Conservation (phyloP, 2,113 vertebrate genomes). For the Sterna hirundo region DNA sequence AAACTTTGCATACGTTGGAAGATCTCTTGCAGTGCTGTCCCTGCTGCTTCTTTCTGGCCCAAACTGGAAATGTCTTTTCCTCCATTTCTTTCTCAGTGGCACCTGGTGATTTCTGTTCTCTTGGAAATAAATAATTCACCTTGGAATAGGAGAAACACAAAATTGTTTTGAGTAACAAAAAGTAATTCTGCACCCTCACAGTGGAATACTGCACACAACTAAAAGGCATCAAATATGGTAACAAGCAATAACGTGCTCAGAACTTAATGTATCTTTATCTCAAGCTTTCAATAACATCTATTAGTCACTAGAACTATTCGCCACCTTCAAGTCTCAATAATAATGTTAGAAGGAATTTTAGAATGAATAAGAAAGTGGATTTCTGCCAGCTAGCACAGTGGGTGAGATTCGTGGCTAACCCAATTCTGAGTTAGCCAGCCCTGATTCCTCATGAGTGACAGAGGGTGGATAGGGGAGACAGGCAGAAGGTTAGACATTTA, state of each 20-base stretch:
- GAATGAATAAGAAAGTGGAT: not conserved
- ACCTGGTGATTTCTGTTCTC: not conserved
- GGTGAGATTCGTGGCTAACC: not conserved
- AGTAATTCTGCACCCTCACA: not conserved
- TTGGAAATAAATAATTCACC: not conserved
- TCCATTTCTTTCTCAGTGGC: not conserved
- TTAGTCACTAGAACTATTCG: not conserved
- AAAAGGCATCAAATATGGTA: not conserved
- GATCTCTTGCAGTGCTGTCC: not conserved
- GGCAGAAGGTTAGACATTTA: not conserved
- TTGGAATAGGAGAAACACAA: not conserved
- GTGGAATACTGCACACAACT: not conserved
- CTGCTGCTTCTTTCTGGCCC: not conserved
- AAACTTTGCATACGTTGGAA: not conserved
- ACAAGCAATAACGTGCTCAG: not conserved
- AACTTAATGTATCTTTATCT: not conserved
- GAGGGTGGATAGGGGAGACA: not conserved
- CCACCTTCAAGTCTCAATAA: rapidly evolving
- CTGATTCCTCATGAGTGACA: not conserved
- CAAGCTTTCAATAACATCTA: not conserved
- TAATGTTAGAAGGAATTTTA: not conserved
- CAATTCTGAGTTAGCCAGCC: not conserved
- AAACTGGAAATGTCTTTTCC: not conserved
- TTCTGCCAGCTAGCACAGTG: not conserved
- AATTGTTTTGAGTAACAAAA: not conserved